Percentiles rank a stretch among this genome's conserved stretches.
Evolutionary conservation across 2,888 invertebrate species (phyloP).

Genomic region (Dryadula phaetusa): DNA sequence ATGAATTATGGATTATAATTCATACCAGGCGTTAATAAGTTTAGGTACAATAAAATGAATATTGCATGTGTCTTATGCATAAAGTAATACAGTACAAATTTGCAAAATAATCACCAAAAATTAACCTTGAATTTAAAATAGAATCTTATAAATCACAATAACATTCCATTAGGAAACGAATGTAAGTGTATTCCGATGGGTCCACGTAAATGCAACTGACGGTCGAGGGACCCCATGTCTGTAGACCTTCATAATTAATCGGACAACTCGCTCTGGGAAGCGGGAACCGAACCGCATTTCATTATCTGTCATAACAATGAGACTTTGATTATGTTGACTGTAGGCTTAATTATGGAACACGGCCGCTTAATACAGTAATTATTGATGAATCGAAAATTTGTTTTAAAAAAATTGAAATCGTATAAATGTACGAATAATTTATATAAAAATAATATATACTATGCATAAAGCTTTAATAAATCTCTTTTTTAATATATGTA

Average conservation of each 20-base stretch:
- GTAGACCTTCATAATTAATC: constrained; percentile 38
- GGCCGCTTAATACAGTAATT: not conserved
- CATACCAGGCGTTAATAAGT: no score
- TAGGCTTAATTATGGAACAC: constrained; percentile 2
- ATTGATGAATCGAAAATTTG: not conserved
- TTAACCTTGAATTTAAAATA: not conserved
- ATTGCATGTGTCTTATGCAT: no score
- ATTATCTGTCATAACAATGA: constrained; percentile 37
- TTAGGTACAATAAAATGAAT: no score
- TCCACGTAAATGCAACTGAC: constrained; percentile 33
- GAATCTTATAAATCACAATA: not conserved
- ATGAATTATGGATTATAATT: no score
- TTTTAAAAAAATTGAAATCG: not conserved
- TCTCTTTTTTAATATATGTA: no score
- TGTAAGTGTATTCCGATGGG: not conserved
- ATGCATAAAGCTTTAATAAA: no score
- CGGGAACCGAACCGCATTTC: constrained; percentile 31
- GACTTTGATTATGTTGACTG: constrained; percentile 23
- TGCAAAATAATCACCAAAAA: not conserved
- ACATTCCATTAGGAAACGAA: not conserved
- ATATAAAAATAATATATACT: no score
- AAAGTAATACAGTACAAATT: no score
- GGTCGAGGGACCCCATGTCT: constrained; percentile 28
- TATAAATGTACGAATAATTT: no score
- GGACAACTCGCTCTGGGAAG: constrained; percentile 30